Percentiles rank a stretch among this genome's conserved stretches.
phyloP scores from a whole-genome alignment of 2,888 invertebrate species.

The Bembecia ichneumoniformis region DNA sequence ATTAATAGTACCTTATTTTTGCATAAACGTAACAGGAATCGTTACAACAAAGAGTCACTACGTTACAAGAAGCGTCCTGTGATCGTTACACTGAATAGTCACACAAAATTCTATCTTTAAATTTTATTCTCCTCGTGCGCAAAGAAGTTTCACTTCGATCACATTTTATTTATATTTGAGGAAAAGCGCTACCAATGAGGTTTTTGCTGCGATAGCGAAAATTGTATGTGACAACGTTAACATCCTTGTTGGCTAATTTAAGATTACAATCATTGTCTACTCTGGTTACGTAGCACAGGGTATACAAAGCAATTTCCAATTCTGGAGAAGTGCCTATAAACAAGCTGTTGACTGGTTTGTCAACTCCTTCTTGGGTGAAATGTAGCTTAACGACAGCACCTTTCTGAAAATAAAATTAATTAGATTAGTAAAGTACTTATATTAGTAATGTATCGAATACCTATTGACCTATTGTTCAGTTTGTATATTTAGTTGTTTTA shows the following conservation, averaged over 20 bases:
- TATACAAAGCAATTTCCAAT: conserved; percentile 90
- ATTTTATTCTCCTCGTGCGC: too few species aligned
- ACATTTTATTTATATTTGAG: conserved; percentile 74
- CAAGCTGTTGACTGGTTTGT: conserved; percentile 84
- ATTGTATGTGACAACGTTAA: conserved; percentile 81
- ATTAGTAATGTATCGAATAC: background rate
- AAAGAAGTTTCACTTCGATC: too few species aligned
- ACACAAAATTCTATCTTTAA: too few species aligned
- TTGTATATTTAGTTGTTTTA: too few species aligned
- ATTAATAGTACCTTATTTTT: too few species aligned
- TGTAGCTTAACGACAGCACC: conserved; percentile 81
- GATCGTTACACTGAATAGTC: too few species aligned
- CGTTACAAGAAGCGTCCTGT: too few species aligned
- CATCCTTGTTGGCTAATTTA: conserved; percentile 78
- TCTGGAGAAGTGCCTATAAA: conserved; percentile 92
- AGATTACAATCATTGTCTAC: conserved; percentile 82
- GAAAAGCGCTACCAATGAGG: conserved; percentile 86
- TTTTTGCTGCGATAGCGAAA: conserved; percentile 83
- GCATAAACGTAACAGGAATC: too few species aligned
- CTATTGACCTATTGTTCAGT: too few species aligned
- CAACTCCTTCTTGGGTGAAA: conserved; percentile 77
- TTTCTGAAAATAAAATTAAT: conserved; percentile 71
- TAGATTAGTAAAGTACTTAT: background rate
- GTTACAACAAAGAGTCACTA: too few species aligned
- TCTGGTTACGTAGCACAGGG: conserved; percentile 86